Base-by-base conservation (phyloP, 2,113 vertebrate genomes). In the Lepus europaeus region DNA sequence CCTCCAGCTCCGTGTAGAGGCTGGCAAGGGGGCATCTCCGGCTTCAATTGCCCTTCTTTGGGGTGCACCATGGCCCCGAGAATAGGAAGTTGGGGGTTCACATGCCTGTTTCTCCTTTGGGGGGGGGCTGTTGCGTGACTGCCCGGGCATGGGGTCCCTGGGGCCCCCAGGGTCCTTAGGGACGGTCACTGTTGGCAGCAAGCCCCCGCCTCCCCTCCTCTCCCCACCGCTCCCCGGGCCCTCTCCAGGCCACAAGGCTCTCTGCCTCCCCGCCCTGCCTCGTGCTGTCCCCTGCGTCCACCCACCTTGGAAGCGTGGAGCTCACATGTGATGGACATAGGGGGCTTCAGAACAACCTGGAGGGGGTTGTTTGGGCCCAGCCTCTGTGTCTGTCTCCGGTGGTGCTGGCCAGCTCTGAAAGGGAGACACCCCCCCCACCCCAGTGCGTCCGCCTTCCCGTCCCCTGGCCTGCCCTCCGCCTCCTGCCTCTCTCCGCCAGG, bases 361-460 rank as follows among this genome's bases (percentile, higher is more conserved):
- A 8, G 5, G 88, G 5, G 36, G 23, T 39, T 16, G 6, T 39
- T 61, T 23, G 10, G 19, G 82, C 29, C 87, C 45, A 59, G 7
- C 78, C 72, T 16, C 20, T 25, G 53, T 0, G 6, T 74, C 45
- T 9, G 31, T 51, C 20, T 90, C 90, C 76, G 36, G 12, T 6
- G 22, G 29, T 0, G 0, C 53, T 33, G 11, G 49, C 22, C 39
- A 69, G 5, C 16, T 39, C 64, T 0, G 0, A 0, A 5, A 11
- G 31, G 64, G 33, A 36, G 16, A 45, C 45, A 6, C 45, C 45
- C 45, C 45, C 45, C 6, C 45, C 45, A 1, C 39, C 45, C 45
- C 45, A 45, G 6, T 7, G 45, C 45, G 45, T 45, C 45, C 45
- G 6, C 45, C 45, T 45, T 45, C 45, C 45, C 45, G 45, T 45